Conservation (phyloP, 2,888 invertebrate species). For the Andrena minutula region DNA sequence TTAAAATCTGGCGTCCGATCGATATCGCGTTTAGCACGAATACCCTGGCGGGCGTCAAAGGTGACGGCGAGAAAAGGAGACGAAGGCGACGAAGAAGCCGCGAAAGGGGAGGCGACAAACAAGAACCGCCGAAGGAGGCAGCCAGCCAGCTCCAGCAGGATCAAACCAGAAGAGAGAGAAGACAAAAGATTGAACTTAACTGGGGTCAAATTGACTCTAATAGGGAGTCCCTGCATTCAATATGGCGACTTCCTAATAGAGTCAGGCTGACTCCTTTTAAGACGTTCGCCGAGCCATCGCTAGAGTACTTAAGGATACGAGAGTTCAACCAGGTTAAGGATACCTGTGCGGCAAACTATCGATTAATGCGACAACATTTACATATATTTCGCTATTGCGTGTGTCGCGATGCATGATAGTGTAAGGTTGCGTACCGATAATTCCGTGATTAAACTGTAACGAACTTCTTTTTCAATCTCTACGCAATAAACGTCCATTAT, state of each 20-base stretch:
- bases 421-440: constrained; percentile 15
- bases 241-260: constrained; percentile 98
- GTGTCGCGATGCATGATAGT: neutral
- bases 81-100: constrained; percentile 27
- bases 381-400: too few relatives aligned
- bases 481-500: constrained; percentile 18
- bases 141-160: neutral
- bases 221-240: constrained; percentile 96
- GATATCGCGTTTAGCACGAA: constrained; percentile 57
- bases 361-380: neutral
- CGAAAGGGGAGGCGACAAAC: neutral
- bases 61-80: constrained; percentile 36
- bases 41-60: constrained; percentile 52
- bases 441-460: constrained; percentile 18
- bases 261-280: constrained; percentile 98
- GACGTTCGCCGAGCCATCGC: constrained; percentile 86
- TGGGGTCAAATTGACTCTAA: constrained; percentile 99
- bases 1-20: constrained; percentile 65
- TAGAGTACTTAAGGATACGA: constrained; percentile 63
- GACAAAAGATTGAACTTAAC: constrained; percentile 87
- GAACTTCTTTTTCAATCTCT: constrained; percentile 20
- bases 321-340: constrained; percentile 51
- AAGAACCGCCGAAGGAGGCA: neutral
- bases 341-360: constrained; percentile 49
- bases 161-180: constrained; percentile 59